Conservation (phyloP, 2,888 invertebrate species). For the Kryphioiulus occultus region DNA sequence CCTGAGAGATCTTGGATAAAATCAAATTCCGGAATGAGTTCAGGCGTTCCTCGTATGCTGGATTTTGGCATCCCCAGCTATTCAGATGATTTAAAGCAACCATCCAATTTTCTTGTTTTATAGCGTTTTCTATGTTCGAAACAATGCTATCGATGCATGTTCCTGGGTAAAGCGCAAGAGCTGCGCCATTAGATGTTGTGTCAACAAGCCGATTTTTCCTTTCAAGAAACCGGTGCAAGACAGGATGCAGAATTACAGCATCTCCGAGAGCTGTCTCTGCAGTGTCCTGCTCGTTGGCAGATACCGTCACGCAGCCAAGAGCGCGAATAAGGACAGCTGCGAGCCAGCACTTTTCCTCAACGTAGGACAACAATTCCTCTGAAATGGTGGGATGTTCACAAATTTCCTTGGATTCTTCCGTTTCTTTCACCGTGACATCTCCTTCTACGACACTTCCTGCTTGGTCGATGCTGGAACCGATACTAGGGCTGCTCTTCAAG, state of each 20-base stretch:
- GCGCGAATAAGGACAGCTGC: conserved; percentile 45
- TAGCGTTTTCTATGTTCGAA: not conserved
- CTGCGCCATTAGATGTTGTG: not conserved
- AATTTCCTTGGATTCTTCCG: not conserved
- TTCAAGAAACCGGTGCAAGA: conserved; percentile 39
- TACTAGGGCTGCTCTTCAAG: not conserved
- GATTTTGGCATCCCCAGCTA: conserved; percentile 39
- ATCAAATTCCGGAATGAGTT: not conserved
- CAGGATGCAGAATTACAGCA: conserved; percentile 17
- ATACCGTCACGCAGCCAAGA: conserved; percentile 1
- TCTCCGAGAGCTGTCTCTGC: not conserved
- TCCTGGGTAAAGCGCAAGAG: not conserved
- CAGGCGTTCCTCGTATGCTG: not conserved
- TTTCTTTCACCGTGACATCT: not conserved
- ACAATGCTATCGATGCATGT: not conserved
- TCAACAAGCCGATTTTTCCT: not conserved
- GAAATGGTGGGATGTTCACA: not conserved
- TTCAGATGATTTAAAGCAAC: conserved; percentile 29
- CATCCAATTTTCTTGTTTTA: not conserved
- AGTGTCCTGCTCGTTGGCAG: not conserved
- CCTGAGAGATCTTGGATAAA: not conserved
- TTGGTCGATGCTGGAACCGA: not conserved
- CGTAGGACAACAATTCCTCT: conserved; percentile 37
- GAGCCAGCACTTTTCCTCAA: conserved; percentile 50
- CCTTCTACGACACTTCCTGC: not conserved